These are phyloP conservation scores for Lepidurus apus DNA, from an alignment of 1,140 invertebrate genomes.

Conservation along the genomic window DNA sequence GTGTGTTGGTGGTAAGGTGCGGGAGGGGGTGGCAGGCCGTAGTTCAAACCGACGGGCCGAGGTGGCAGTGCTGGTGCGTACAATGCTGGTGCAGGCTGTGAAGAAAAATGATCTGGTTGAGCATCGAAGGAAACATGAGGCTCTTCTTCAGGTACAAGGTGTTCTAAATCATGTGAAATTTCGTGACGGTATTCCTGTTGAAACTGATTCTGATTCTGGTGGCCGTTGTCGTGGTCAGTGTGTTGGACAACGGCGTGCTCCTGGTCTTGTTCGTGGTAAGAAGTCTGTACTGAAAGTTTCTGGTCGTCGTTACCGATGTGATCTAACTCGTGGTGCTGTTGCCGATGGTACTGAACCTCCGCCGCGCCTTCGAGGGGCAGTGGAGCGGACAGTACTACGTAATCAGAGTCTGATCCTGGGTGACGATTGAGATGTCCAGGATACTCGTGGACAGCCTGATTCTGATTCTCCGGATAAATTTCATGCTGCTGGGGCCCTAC, in stretches of 20 bases:
- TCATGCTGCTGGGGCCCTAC: background rate
- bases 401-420: background rate
- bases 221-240: background rate
- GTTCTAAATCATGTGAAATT: background rate
- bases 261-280: background rate
- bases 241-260: background rate
- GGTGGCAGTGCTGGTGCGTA: slow-evolving; percentile 10
- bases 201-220: background rate
- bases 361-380: background rate
- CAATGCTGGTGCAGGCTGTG: slow-evolving; percentile 8
- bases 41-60: background rate
- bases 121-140: background rate
- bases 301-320: background rate
- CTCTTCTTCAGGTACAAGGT: background rate
- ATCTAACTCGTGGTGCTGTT: background rate
- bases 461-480: background rate
- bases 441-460: too few species aligned
- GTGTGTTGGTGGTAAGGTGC: background rate
- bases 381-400: background rate
- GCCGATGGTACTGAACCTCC: background rate
- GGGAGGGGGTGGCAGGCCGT: background rate
- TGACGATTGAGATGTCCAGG: background rate
- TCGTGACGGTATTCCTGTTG: background rate
- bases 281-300: background rate
- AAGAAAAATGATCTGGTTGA: background rate